Conservation (phyloP, 64 coral and sea anemone species). For the Cladopsammia gracilis region DNA sequence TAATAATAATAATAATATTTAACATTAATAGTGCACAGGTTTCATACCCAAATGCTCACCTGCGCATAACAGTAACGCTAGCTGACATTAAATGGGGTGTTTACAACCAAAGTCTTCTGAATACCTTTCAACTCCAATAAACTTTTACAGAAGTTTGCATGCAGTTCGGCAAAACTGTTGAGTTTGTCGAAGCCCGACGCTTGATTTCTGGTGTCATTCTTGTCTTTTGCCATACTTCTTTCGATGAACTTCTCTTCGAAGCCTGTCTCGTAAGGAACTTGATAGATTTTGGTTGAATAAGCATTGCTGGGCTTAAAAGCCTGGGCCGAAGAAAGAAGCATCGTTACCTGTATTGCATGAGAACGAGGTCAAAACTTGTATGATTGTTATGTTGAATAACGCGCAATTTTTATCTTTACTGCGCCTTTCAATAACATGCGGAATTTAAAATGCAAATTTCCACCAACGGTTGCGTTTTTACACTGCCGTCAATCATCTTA, state of each 20-base stretch:
- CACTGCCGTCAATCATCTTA: no score
- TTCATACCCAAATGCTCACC: no score
- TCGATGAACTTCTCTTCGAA: not conserved
- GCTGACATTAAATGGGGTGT: no score
- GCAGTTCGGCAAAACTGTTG: not conserved
- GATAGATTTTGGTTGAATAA: not conserved
- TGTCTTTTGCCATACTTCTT: not conserved
- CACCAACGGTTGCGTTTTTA: no score
- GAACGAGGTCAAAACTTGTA: not conserved
- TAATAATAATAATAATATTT: no score
- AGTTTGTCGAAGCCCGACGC: not conserved
- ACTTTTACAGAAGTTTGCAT: conserved; percentile 14
- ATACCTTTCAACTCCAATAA: not conserved
- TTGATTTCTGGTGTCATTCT: not conserved
- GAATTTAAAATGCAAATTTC: no score
- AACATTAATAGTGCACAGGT: no score
- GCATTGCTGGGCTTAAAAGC: not conserved
- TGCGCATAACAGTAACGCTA: no score
- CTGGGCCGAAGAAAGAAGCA: not conserved
- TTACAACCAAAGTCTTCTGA: no score
- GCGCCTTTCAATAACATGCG: no score
- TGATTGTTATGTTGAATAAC: no score
- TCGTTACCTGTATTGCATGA: not conserved
- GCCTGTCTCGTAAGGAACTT: not conserved
- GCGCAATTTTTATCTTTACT: no score